Conservation (phyloP, 1,140 invertebrate genomes). For the Drosophila suzukii region DNA sequence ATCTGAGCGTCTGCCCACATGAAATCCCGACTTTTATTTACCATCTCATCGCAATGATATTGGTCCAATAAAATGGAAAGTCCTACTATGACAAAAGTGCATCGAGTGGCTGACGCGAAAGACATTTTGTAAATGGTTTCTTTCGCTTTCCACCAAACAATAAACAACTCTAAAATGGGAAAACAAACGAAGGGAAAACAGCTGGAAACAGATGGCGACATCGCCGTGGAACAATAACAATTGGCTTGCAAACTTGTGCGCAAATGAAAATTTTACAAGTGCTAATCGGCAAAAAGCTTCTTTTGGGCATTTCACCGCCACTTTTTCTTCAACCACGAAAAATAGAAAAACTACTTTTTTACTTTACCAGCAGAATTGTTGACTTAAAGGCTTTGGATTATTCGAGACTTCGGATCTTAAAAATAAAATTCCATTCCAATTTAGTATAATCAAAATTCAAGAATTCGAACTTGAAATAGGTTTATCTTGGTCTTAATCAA, state of each 20-base stretch:
- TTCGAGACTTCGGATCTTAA: no score
- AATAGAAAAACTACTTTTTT: no score
- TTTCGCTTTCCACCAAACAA: background rate
- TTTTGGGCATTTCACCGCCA: background rate
- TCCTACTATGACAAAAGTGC: constrained; percentile 47
- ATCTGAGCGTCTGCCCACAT: constrained; percentile 14
- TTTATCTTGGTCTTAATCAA: no score
- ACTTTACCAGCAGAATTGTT: no score
- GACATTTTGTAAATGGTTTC: constrained; percentile 67
- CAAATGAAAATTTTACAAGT: constrained; percentile 10
- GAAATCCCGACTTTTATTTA: background rate
- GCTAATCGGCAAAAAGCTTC: constrained; percentile 12
- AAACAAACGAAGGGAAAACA: constrained; percentile 25
- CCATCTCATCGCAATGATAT: background rate
- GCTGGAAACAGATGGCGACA: constrained; percentile 41
- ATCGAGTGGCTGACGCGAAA: constrained; percentile 48
- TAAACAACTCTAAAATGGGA: constrained; percentile 29
- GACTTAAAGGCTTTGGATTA: no score
- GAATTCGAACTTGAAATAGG: no score
- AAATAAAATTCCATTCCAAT: no score
- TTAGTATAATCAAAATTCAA: no score
- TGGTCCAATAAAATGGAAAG: constrained; percentile 31
- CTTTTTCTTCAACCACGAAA: background rate
- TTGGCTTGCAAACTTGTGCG: constrained; percentile 12
- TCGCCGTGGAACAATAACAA: constrained; percentile 29